Evolutionary conservation across 2,797 vertebrate species (phyloP).

Genomic region (Danio tinwini): DNA sequence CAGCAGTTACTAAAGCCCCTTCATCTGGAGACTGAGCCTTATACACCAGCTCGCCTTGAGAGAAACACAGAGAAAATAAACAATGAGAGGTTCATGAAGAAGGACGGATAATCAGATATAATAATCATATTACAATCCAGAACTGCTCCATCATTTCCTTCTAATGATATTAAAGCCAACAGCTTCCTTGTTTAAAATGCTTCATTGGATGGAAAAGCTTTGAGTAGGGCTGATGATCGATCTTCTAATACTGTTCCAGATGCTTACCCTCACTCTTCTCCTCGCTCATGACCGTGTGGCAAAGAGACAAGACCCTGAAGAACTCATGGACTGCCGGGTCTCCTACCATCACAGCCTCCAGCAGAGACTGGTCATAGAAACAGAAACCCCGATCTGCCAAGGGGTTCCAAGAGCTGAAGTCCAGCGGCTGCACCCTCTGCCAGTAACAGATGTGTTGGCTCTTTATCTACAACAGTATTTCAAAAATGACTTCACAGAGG

Average conservation of each 20-base stretch:
- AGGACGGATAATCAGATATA: conserved; percentile 25
- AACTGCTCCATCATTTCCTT: conserved; percentile 30
- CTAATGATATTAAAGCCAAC: conserved; percentile 33
- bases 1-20: conserved; percentile 89
- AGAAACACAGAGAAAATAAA: conserved; percentile 5
- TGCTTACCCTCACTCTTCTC: conserved; percentile 87
- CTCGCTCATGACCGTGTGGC: conserved; percentile 95
- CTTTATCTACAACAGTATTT: neutral
- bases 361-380: conserved; percentile 86
- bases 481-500: neutral
- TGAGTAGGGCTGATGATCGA: neutral
- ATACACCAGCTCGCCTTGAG: conserved; percentile 87
- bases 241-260: neutral
- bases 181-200: conserved; percentile 26
- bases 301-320: conserved; percentile 91
- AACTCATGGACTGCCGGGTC: conserved; percentile 85
- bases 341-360: conserved; percentile 87
- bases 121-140: conserved; percentile 27
- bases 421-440: conserved; percentile 80
- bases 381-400: conserved; percentile 86
- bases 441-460: neutral
- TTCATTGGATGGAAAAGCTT: neutral
- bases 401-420: conserved; percentile 89
- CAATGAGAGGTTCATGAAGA: neutral
- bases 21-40: conserved; percentile 96